A percentile compares a stretch with the other conserved stretches of the same genome.
phyloP scores from a whole-genome alignment of 2,797 vertebrate species.

The Manis pentadactyla region DNA sequence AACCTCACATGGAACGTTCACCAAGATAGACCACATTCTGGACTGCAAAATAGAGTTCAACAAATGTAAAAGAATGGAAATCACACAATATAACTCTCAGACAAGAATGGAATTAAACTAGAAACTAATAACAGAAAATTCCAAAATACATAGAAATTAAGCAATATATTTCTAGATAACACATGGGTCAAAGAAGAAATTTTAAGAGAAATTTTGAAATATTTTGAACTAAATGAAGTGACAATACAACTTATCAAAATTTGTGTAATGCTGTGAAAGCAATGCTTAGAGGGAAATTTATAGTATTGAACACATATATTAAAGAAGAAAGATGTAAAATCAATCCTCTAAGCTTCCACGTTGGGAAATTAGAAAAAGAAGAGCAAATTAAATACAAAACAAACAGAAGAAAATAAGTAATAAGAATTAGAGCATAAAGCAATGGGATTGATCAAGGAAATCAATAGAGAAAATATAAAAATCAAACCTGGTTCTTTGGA shows the following conservation, averaged over 20 bases:
- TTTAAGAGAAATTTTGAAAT: not conserved
- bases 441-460: slow-evolving; percentile 1
- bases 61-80: not conserved
- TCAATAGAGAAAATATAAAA: slow-evolving; percentile 32
- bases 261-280: not conserved
- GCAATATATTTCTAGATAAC: not conserved
- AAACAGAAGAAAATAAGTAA: not conserved
- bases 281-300: slow-evolving; percentile 1
- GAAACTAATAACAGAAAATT: not conserved
- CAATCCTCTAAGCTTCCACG: not conserved
- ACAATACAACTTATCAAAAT: not conserved
- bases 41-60: slow-evolving; percentile 9
- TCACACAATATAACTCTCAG: not conserved
- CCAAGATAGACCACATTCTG: not conserved
- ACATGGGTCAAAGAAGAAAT: not conserved
- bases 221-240: slow-evolving; percentile 1
- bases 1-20: not conserved
- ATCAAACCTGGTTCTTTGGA: not conserved
- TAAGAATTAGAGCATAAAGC: not conserved
- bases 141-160: not conserved
- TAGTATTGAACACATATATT: not conserved
- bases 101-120: not conserved
- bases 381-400: not conserved
- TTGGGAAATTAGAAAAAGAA: not conserved
- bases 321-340: not conserved